Evolutionary conservation across 2,113 vertebrate genomes (phyloP), one percentile per base, ranked within the genome.

Genomic region (Ochotona curzoniae): DNA sequence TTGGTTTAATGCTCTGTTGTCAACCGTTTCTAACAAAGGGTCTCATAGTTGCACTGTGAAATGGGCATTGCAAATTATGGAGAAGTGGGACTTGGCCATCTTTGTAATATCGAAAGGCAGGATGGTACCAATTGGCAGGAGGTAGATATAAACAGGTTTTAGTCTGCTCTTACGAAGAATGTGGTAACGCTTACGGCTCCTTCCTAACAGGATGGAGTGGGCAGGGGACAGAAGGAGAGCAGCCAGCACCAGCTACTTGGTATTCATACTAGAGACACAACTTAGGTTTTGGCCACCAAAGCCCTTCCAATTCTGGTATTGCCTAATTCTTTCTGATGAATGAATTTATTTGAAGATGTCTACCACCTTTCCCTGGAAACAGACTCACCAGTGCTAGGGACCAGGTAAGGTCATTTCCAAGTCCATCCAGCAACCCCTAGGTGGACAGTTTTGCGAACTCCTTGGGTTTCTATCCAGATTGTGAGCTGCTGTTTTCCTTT

Each of bases 401-500:
- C 63, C 84, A 86, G 91, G 89, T 92, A 64, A 83, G 54, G 54
- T 5, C 23, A 51, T 51, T 75, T 84, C 69, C 78, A 75, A 87
- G 44, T 23, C 60, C 64, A 71, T n/a, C 60, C 44, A 70, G 4
- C 47, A 51, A 70, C 7, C 69, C 32, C 26, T 83, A 11, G 2
- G 0, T 44, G 35, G 57, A 49, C 7, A 44, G 63, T 80, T 83
- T 87, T 44, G 49, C 60, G 23, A 44, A 57, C 20, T 93, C 14
- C 71, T 81, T 60, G 15, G 15, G 30, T 94, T 83, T 75, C 47
- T 51, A 47, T 90, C 91, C 90, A 96, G 83, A 63, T 44, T 1
- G 17, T 95, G 93, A 95, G 74, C 90, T 67, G 80, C 80, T 95
- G 71, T 93, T 93, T 92, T 92, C 67, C 90, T 80, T 85, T 76